Evolutionary conservation across 2,113 vertebrate species (phyloP), one percentile per base, ranked within the genome.

Genomic region (Calonectris borealis): DNA sequence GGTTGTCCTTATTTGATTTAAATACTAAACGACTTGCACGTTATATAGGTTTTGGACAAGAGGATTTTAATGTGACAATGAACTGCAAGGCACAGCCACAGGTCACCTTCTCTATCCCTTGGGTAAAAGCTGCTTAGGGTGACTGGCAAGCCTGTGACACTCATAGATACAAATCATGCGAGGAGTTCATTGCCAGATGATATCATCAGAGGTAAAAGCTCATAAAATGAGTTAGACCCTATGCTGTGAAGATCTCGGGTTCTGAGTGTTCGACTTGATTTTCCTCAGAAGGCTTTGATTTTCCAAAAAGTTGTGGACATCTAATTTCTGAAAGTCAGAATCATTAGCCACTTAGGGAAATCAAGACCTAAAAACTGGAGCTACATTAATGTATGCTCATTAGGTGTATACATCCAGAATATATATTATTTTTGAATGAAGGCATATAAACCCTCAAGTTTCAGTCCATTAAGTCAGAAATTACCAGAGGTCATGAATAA

Each of bases 381-480:
- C 6, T 78, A 58, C 22, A n/a, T n/a, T 65, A 86, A 55, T 27
- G 21, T 83, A 3, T 60, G 66, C 90, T 90, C 69, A 57, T 86
- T 80, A 82, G 51, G 29, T 84, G 6, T 69, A 62, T 70, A 51
- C n/a, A 88, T 66, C 12, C 68, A 93, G 51, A 66, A 66, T 71
- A 76, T 69, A 76, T 36, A 72, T 78, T 86, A 72, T 62, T 93
- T 77, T 60, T 92, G 54, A 93, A 93, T 69, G 44, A 83, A 93
- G 48, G 26, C 29, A 60, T 77, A 83, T 78, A 86, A 89, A 65
- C 62, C 66, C 44, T 87, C 44, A 82, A n/a, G 49, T 94, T 94
- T 82, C 88, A 94, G 83, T 76, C 52, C 73, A 87, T 87, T 94
- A 91, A 85, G n/a, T 55, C 57, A 85, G 80, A 95, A 96, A 91